Base-by-base conservation (phyloP, 2,888 invertebrate genomes). In the Clistopyga incitator region DNA sequence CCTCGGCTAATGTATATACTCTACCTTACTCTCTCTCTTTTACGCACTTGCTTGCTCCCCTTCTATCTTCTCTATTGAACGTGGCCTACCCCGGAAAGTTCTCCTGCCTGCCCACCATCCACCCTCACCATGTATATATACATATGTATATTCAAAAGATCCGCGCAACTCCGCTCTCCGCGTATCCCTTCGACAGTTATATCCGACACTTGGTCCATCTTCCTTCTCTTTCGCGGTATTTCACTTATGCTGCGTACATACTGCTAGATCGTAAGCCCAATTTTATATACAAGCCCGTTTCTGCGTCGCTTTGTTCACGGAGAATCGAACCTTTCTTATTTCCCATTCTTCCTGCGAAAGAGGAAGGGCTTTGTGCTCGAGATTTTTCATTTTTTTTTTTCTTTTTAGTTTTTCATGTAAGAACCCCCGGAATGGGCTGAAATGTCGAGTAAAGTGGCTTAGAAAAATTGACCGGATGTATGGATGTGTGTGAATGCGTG, bases 1-100 rank as follows among this genome's bases (percentile, higher is more conserved):
- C 56, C 11, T 56, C n/a, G n/a, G 38, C 42, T 18, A 18, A 61
- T 61, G 18, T 61, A 61, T 61, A 61, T 61, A 18, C 34, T 10
- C 38, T 8, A 20, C 42, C 67, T 56, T 54, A n/a, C 71, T 42
- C 50, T 18, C 50, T 18, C 67, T 54, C 45, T 64, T 38, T 64
- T 64, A 42, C 38, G 38, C 64, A 38, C 20, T 20, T 18, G 38
- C 59, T 50, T 20, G 38, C 38, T 38, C 34, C 18, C 38, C 68
- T 45, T 54, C n/a, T 68, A 2, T 10, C 68, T 61, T 68, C 61
- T 64, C 25, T 42, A 42, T 54, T 45, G 38, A 65, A 23, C 34
- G 59, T 64, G 45, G 59, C 67, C 56, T 56, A 59, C 71, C 71
- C 71, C 34, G 72, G 67, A 34, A 59, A 78, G 65, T 79, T 72